Evolutionary conservation across 2,797 vertebrate species (phyloP).

Genomic region (Phoxinus dragarum): DNA sequence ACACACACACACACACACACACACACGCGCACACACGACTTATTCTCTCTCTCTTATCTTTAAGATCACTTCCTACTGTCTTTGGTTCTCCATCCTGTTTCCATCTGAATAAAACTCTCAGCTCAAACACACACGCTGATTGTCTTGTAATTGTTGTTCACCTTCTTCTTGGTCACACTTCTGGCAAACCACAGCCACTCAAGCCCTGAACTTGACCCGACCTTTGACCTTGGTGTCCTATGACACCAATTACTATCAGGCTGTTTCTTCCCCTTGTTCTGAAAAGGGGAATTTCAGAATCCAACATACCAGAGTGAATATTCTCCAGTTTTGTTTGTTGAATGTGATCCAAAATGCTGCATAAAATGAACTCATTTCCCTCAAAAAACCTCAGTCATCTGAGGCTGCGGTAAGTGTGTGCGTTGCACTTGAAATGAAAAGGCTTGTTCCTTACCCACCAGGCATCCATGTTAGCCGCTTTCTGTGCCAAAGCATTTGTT

Average conservation of each 20-base stretch:
- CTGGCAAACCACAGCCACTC: conserved; percentile 28
- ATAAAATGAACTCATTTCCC: conserved; percentile 47
- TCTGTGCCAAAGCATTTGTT: conserved; percentile 54
- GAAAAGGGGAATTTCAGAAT: conserved; percentile 18
- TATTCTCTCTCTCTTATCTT: conserved; percentile 39
- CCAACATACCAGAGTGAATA: neutral
- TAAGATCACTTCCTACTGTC: conserved; percentile 55
- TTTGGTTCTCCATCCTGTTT: conserved; percentile 42
- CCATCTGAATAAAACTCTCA: conserved; percentile 28
- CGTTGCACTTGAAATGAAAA: conserved; percentile 48
- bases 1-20: neutral
- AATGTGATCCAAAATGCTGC: conserved; percentile 33
- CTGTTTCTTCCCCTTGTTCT: conserved; percentile 27
- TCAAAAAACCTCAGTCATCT: conserved; percentile 39
- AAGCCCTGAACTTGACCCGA: conserved; percentile 48
- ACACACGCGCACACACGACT: neutral
- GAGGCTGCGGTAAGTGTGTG: conserved; percentile 27
- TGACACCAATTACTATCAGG: conserved; percentile 50
- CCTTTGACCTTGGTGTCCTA: conserved; percentile 40
- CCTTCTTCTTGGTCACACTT: conserved; percentile 18
- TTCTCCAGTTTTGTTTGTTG: conserved; percentile 44
- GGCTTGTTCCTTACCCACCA: conserved; percentile 12
- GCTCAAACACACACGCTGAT: conserved; percentile 32
- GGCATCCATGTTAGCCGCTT: conserved; percentile 38
- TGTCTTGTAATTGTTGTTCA: conserved; percentile 45